These are phyloP conservation scores for Stegostoma tigrinum DNA, from an alignment of 2,113 vertebrate genomes.

Conservation along the genomic window DNA sequence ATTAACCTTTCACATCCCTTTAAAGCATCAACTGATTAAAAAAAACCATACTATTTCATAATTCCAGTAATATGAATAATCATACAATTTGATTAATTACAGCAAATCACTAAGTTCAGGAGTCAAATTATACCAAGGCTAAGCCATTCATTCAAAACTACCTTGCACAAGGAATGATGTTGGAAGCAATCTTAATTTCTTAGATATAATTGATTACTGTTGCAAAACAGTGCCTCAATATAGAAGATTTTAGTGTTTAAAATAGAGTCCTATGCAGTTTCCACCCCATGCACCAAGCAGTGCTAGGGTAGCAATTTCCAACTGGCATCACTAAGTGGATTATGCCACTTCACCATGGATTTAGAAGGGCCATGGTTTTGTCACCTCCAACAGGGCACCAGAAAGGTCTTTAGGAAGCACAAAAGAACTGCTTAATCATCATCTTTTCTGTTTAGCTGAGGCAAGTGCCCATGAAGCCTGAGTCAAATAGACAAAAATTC, in stretches of 20 bases:
- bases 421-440: too few relatives aligned
- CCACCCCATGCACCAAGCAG: not conserved
- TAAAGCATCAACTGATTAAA: not conserved
- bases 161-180: not conserved
- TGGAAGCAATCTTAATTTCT: not conserved
- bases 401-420: not conserved
- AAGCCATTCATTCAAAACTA: not conserved
- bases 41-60: too few relatives aligned
- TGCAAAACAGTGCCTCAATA: not conserved
- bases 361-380: too few relatives aligned
- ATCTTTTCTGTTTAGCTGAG: not conserved
- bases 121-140: not conserved
- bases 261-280: not conserved
- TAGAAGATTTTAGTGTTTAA: not conserved
- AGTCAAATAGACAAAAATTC: too few relatives aligned
- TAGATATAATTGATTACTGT: not conserved
- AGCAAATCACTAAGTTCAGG: not conserved
- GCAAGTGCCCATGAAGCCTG: not conserved
- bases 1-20: not conserved
- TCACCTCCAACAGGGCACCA: not conserved
- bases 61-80: too few relatives aligned
- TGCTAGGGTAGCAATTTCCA: not conserved
- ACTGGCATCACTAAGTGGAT: not conserved
- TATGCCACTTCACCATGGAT: not conserved
- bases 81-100: not conserved